Evolutionary conservation across 2,113 vertebrate species (phyloP).

Genomic region (Sialia sialis): DNA sequence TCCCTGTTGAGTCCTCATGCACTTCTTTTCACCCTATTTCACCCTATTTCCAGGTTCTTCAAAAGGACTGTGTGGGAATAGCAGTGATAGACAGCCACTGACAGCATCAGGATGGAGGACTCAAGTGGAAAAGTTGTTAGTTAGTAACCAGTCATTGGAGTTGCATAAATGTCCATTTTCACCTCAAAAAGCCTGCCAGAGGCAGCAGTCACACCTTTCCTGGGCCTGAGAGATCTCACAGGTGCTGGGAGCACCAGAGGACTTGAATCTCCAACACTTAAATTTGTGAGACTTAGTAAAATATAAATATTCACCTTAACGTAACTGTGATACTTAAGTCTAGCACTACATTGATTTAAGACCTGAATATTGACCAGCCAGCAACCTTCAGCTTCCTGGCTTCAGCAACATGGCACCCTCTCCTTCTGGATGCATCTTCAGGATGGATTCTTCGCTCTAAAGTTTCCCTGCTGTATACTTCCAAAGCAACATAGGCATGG

Average conservation of each 20-base stretch:
- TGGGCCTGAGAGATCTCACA: neutral
- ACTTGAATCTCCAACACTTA: neutral
- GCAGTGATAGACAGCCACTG: neutral
- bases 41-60: neutral
- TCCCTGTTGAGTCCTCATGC: neutral
- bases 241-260: neutral
- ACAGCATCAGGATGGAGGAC: neutral
- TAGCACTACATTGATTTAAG: neutral
- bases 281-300: neutral
- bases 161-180: neutral
- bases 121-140: neutral
- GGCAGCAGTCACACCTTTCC: neutral
- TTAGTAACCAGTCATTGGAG: neutral
- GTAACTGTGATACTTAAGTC: neutral
- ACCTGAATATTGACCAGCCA: neutral
- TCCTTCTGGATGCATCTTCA: neutral
- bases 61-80: neutral
- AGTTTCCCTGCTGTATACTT: neutral
- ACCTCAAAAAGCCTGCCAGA: neutral
- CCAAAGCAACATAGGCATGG: neutral
- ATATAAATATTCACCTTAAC: neutral
- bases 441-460: neutral
- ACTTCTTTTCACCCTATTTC: neutral
- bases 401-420: neutral
- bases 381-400: neutral